Evolutionary conservation across 2,113 vertebrate species (phyloP).

Genomic region (Elanus axillaris): DNA sequence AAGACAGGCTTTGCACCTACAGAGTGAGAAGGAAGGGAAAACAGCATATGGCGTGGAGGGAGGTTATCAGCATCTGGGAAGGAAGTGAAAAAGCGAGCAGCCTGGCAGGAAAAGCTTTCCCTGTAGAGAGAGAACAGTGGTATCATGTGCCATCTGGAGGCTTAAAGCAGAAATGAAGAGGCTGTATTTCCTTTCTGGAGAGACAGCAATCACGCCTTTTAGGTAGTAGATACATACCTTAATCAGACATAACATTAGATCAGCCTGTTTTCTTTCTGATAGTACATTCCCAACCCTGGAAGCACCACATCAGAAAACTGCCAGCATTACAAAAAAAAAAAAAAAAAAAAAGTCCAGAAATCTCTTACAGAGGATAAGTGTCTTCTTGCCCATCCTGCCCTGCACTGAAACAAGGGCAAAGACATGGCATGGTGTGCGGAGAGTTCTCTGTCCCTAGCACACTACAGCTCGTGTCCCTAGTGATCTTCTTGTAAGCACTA

Average conservation of each 20-base stretch:
- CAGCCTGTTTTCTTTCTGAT: background rate
- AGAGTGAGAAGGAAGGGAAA: background rate
- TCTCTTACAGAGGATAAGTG: accelerated
- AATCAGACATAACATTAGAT: background rate
- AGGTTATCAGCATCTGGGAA: background rate
- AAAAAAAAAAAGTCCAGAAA: background rate
- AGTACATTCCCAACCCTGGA: background rate
- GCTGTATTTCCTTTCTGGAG: background rate
- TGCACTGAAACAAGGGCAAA: background rate
- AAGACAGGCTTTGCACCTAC: background rate
- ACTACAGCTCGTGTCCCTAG: background rate
- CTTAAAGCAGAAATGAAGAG: background rate
- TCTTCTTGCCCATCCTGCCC: background rate
- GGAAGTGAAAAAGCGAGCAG: background rate
- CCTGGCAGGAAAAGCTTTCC: background rate
- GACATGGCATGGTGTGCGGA: background rate
- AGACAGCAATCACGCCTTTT: background rate
- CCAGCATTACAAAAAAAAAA: background rate
- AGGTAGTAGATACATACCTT: background rate
- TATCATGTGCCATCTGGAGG: constrained; percentile 55
- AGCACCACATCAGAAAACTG: background rate
- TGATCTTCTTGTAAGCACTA: background rate
- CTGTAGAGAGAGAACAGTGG: background rate
- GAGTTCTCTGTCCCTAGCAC: accelerated
- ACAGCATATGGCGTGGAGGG: background rate